These are phyloP conservation scores for Pimpla rufipes DNA, from an alignment of 2,888 invertebrate species.

Conservation along the genomic window DNA sequence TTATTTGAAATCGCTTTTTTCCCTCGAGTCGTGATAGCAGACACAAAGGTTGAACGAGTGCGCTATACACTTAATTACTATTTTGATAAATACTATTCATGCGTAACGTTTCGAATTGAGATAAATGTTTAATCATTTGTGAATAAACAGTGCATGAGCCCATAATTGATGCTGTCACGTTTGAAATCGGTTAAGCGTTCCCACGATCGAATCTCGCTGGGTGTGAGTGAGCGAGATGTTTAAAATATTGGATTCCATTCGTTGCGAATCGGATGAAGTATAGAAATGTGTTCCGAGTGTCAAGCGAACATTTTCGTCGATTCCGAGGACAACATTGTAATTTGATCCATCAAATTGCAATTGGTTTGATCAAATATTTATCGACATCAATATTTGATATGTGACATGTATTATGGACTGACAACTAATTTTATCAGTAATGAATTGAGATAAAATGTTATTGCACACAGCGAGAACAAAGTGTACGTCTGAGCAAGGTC, in stretches of 20 bases:
- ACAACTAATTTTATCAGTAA: too few relatives aligned
- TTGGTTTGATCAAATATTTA: background rate
- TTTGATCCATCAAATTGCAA: background rate
- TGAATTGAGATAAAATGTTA: too few relatives aligned
- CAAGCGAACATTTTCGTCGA: background rate
- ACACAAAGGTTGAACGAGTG: constrained; percentile 8
- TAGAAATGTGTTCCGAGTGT: background rate
- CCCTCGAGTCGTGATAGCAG: constrained; percentile 17
- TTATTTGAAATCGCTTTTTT: constrained; percentile 14
- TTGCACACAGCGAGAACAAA: too few relatives aligned
- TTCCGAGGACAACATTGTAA: background rate
- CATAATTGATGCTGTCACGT: background rate
- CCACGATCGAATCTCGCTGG: background rate
- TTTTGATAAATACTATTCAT: background rate
- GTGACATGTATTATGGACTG: too few relatives aligned
- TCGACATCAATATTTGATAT: too few relatives aligned
- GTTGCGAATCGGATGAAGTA: background rate
- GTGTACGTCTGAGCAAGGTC: too few relatives aligned
- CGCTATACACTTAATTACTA: background rate
- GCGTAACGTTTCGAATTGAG: background rate
- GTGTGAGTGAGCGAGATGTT: background rate
- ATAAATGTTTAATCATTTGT: background rate
- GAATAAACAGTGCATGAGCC: background rate
- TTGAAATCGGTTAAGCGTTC: background rate
- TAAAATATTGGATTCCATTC: background rate